Conservation (phyloP, 2,797 vertebrate genomes). For the Pagetopsis macropterus region DNA sequence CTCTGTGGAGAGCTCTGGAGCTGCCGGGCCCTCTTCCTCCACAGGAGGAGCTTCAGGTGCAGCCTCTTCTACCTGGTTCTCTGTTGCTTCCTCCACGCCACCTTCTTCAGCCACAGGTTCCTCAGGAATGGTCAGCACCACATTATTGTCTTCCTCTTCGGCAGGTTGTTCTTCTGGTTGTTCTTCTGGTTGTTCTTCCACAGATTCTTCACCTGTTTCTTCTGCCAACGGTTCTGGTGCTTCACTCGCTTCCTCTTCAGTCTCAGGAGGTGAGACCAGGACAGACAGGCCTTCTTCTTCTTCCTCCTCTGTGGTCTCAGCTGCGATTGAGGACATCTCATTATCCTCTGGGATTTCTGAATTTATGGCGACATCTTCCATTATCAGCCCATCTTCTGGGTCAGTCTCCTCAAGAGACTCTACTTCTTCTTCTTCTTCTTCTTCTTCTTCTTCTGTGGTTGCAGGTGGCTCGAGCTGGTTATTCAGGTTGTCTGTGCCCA, state of each 20-base stretch:
- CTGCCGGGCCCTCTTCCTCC: slow-evolving; percentile 40
- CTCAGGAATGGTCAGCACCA: slow-evolving; percentile 15
- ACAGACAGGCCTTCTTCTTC: slow-evolving; percentile 44
- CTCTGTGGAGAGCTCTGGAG: slow-evolving; percentile 55
- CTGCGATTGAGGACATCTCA: slow-evolving; percentile 36
- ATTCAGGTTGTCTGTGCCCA: slow-evolving; percentile 37
- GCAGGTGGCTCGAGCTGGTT: slow-evolving; percentile 20
- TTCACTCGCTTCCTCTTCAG: slow-evolving; percentile 38
- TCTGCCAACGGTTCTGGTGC: slow-evolving; percentile 30
- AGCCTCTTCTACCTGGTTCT: slow-evolving; percentile 24
- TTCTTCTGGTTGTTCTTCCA: slow-evolving; percentile 20
- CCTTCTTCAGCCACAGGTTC: slow-evolving; percentile 43
- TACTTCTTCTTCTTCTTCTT: slow-evolving; percentile 18
- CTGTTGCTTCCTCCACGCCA: slow-evolving; percentile 21
- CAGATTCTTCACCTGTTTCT: slow-evolving; percentile 20
- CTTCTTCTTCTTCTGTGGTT: slow-evolving; percentile 18
- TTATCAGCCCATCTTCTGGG: slow-evolving; percentile 17
- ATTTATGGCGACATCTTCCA: slow-evolving; percentile 22
- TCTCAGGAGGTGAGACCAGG: slow-evolving; percentile 34
- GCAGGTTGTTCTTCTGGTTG: slow-evolving; percentile 1
- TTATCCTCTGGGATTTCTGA: slow-evolving; percentile 30
- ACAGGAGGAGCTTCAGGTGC: slow-evolving; percentile 36
- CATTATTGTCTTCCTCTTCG: slow-evolving; percentile 12
- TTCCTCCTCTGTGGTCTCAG: slow-evolving; percentile 51
- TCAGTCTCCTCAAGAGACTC: slow-evolving; percentile 22